Percentiles rank a stretch among this genome's conserved stretches.
These are phyloP conservation scores for Gryon sp. DNA, from an alignment of 1,140 invertebrate genomes.

Conservation along the genomic window DNA sequence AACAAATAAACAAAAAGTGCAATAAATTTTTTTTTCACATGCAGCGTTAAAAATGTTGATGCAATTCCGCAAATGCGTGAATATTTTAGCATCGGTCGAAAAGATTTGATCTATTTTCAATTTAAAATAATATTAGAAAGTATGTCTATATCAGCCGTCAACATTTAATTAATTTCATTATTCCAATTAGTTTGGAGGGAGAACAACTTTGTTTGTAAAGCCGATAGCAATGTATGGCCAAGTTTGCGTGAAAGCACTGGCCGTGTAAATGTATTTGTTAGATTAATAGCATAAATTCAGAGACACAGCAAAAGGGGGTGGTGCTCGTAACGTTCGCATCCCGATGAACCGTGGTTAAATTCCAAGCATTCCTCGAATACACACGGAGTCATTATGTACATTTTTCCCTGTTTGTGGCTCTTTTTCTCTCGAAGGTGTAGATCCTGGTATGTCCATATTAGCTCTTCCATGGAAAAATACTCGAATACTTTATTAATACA, in stretches of 20 bases:
- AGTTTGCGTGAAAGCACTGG: conserved; percentile 12
- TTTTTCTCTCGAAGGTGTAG: conserved; percentile 26
- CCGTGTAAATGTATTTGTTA: conserved; percentile 33
- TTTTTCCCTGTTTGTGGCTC: conserved; percentile 37
- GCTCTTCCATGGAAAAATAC: conserved; percentile 32
- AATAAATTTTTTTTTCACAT: no score
- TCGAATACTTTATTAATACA: no score
- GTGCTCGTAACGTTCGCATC: conserved; percentile 31
- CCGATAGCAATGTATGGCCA: conserved; percentile 10
- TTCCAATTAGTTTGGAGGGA: background rate
- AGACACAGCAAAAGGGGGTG: conserved; percentile 31
- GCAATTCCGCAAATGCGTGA: no score
- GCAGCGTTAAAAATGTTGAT: no score
- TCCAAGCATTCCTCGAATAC: conserved; percentile 46
- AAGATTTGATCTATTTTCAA: no score
- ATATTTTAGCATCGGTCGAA: no score
- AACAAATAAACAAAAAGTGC: no score
- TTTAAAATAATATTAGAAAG: no score
- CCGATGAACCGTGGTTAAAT: conserved; percentile 45
- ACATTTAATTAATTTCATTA: conserved; percentile 28
- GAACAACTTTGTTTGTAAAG: conserved; percentile 21
- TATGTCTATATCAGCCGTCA: no score
- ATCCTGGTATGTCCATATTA: conserved; percentile 43
- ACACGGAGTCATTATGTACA: conserved; percentile 28
- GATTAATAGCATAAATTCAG: conserved; percentile 50